phyloP scores from a whole-genome alignment of 2,113 vertebrate species.

The Gasterosteus nipponicus region DNA sequence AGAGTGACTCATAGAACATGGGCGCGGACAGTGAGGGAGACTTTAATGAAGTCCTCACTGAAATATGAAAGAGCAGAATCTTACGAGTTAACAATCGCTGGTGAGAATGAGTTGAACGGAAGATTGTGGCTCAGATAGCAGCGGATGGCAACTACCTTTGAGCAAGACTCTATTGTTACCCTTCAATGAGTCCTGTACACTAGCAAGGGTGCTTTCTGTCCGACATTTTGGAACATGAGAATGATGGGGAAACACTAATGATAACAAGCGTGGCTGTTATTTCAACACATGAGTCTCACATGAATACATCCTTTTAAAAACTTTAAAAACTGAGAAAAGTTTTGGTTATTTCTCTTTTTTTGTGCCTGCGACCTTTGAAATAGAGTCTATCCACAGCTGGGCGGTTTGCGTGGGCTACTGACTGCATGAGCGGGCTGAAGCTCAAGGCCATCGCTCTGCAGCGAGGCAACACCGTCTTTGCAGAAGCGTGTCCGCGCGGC shows the following conservation, averaged over 20 bases:
- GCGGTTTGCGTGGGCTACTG: background rate
- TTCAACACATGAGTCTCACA: background rate
- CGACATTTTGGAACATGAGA: background rate
- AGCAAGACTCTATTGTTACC: background rate
- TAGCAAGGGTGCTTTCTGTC: background rate
- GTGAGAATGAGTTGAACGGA: background rate
- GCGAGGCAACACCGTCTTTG: too few relatives aligned
- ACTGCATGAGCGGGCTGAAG: background rate
- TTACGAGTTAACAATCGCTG: background rate
- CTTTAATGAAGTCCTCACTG: background rate
- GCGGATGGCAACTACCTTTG: background rate
- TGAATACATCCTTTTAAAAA: background rate
- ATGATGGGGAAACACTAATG: background rate
- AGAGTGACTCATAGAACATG: conserved; percentile 28
- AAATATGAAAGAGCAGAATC: conserved; percentile 1
- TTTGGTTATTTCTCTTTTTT: background rate
- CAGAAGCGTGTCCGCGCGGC: too few relatives aligned
- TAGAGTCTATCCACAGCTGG: background rate
- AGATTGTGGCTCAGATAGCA: background rate
- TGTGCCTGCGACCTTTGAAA: background rate
- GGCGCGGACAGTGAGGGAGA: background rate
- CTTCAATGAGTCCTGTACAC: background rate
- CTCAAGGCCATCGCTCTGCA: too few relatives aligned
- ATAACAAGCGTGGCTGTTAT: background rate
- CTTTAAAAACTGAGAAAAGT: background rate